Evolutionary conservation across 2,797 vertebrate genomes (phyloP), one percentile per base, ranked within the genome.

Genomic region (Tragelaphus oryx): DNA sequence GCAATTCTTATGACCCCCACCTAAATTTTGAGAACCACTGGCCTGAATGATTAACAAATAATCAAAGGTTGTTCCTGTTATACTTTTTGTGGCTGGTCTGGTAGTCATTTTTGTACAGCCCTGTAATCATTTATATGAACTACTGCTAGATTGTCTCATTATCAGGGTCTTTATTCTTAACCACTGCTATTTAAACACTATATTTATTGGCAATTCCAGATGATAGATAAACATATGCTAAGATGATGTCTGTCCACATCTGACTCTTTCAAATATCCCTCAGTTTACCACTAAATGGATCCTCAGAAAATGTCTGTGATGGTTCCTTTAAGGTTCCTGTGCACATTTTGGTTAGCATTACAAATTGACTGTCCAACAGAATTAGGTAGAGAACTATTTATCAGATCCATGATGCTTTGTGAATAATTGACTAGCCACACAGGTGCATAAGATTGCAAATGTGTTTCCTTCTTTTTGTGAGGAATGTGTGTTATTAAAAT

Each of bases 341-440:
- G 33, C 65, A 87, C 28, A 87, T 33, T 94, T 81, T 79, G 20
- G 86, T 95, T 87, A 94, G 93, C 85, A 85, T 95, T 54, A 96
- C 92, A 96, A 97, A 89, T 48, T 95, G 75, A 48, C 59, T 97
- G 97, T 78, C 97, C 85, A 91, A 95, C 89, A 95, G 59, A 82
- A 98, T 95, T 96, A 97, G 33, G 50, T 65, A 78, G 76, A 95
- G 84, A 87, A 75, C 96, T 86, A 26, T 46, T 3, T 3, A 92
- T 68, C 89, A 48, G 84, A 41, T 91, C 80, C 86, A 24, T 80
- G 91, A 95, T 68, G 59, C 81, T 94, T 97, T 88, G 88, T 84
- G 54, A 74, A 95, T 97, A 91, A 96, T 95, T 62, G 78, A 88
- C 90, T 75, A 97, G 96, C 96, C 97, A 97, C 60, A 86, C 68